Evolutionary conservation across 2,888 invertebrate species (phyloP), one percentile per base, ranked within the genome.

Genomic region (Trypoxylon attenuatum): DNA sequence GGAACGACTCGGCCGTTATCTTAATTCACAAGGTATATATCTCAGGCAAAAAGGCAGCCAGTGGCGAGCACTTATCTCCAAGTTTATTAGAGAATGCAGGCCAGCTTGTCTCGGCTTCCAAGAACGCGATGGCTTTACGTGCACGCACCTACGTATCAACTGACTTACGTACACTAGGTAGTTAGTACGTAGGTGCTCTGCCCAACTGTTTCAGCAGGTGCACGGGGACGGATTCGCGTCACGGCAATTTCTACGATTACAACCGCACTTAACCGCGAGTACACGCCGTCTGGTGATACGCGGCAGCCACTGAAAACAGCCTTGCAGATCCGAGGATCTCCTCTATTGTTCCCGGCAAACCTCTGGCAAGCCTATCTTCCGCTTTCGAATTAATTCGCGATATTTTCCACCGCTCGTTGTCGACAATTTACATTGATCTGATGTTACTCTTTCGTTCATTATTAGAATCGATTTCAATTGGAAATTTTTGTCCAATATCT

Each of bases 161-260:
- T n/a, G n/a, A n/a, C n/a, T n/a, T n/a, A n/a, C n/a, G n/a, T n/a
- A n/a, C n/a, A n/a, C n/a, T n/a, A n/a, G n/a, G n/a, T n/a, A n/a
- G n/a, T n/a, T n/a, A 2, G 47, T 21, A 39, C 25, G 16, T 38
- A 41, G 10, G 15, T 21, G 19, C 10, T 13, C 4, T 10, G 15
- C 13, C 22, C 45, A 33, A 33, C 15, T 19, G 42, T 57, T 55
- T 33, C 54, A 41, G 47, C 49, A 42, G 55, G 29, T 53, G 45
- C 29, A 51, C 19, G 21, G 55, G 43, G 63, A 67, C 50, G 64
- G 61, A 69, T 76, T 52, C 41, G 18, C 53, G 65, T 63, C 62
- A 53, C 42, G 60, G 57, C 64, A 76, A 74, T 74, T 76, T 74
- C 73, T 72, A 56, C 63, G 72, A 74, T 72, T 74, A 76, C 73